Evolutionary conservation across 1,140 invertebrate genomes (phyloP).

Genomic region (Euborellia annulipes): DNA sequence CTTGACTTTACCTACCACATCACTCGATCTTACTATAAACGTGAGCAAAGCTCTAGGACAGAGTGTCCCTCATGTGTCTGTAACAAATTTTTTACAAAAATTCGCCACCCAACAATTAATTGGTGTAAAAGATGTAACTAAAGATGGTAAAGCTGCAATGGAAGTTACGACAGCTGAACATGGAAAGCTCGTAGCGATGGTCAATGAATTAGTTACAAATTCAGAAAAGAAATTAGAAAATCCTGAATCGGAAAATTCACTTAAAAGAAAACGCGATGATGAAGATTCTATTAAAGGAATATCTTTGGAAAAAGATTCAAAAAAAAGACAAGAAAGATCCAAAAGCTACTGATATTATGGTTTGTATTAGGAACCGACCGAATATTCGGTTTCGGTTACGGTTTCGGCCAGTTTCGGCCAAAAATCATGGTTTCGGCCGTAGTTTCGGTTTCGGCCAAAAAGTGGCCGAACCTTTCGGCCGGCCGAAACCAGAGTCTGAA

Average conservation of each 20-base stretch:
- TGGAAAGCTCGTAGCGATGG: slow-evolving; percentile 48
- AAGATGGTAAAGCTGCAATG: slow-evolving; percentile 36
- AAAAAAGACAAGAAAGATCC: slow-evolving; percentile 30
- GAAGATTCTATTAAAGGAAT: slow-evolving; percentile 16
- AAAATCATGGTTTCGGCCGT: no score
- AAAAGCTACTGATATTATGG: slow-evolving; percentile 46
- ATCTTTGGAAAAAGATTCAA: slow-evolving; percentile 14
- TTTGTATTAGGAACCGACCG: no score
- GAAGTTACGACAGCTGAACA: slow-evolving; percentile 54
- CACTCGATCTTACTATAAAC: slow-evolving; percentile 42
- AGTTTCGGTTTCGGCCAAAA: no score
- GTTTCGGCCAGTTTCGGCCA: no score
- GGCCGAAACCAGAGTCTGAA: no score
- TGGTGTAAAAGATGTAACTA: slow-evolving; percentile 43
- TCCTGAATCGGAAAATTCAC: background rate
- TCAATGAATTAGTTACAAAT: slow-evolving; percentile 33
- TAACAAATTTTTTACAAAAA: slow-evolving; percentile 69
- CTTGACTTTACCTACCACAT: slow-evolving; percentile 60
- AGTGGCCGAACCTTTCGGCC: no score
- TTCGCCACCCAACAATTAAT: slow-evolving; percentile 77
- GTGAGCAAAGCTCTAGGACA: slow-evolving; percentile 42
- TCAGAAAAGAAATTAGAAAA: slow-evolving; percentile 27
- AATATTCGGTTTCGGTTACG: no score
- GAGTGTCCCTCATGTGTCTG: slow-evolving; percentile 39
- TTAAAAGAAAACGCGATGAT: slow-evolving; percentile 4